These are phyloP conservation scores for Oreortyx pictus DNA, from an alignment of 2,797 vertebrate genomes.

Conservation along the genomic window DNA sequence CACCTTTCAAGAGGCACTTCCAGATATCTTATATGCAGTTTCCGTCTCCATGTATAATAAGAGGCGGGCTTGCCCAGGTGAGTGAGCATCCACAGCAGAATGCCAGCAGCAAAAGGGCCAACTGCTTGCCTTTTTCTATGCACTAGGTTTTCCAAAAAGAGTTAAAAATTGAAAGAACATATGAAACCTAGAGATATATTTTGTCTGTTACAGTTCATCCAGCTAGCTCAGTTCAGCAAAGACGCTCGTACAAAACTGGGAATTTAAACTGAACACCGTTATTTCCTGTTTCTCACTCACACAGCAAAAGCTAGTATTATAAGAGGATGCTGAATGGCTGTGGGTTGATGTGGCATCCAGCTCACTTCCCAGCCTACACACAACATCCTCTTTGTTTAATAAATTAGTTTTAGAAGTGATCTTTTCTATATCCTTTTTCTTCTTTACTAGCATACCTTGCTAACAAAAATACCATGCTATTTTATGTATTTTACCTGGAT, in stretches of 20 bases:
- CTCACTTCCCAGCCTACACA: background rate
- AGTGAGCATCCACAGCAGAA: background rate
- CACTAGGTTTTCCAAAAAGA: background rate
- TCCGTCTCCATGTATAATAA: background rate
- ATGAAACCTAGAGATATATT: background rate
- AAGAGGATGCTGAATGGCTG: rapidly evolving
- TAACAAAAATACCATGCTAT: background rate
- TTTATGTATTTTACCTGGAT: background rate
- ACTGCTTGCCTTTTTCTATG: background rate
- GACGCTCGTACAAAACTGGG: rapidly evolving
- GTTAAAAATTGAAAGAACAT: background rate
- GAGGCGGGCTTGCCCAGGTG: background rate
- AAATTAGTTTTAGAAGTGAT: background rate
- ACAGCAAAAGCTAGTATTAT: background rate
- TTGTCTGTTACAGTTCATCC: background rate
- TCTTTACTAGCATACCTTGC: background rate
- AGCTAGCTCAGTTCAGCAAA: background rate
- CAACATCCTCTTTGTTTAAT: background rate
- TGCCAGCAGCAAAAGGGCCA: background rate
- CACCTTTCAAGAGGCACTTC: background rate
- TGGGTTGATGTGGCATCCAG: background rate
- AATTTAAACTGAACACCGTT: conserved; percentile 13
- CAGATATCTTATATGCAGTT: background rate
- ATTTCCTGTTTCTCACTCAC: background rate
- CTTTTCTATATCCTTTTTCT: background rate